Evolutionary conservation across 1,140 invertebrate species (phyloP).

Genomic region (Stratiolaelaps scimitus): DNA sequence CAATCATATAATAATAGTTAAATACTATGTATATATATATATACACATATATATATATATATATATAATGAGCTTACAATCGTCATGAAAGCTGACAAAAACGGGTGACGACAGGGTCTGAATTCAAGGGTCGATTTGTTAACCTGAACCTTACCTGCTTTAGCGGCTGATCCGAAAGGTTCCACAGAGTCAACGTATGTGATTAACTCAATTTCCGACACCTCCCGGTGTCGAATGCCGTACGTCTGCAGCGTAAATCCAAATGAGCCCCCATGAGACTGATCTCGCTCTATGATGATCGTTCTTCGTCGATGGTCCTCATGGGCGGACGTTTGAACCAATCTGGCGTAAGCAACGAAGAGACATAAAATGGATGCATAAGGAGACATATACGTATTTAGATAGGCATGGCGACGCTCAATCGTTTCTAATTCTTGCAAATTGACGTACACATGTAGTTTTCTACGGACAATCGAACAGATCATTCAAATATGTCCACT

Average conservation of each 20-base stretch:
- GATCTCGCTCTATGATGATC: slow-evolving; percentile 61
- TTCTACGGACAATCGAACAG: too few species aligned
- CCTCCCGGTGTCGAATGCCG: slow-evolving; percentile 83
- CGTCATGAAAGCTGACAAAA: too few species aligned
- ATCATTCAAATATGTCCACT: too few species aligned
- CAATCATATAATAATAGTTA: too few species aligned
- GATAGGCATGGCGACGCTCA: too few species aligned
- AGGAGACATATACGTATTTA: too few species aligned
- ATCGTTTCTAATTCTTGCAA: too few species aligned
- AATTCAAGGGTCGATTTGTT: background rate
- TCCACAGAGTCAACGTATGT: slow-evolving; percentile 94
- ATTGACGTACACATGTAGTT: too few species aligned
- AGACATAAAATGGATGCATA: too few species aligned
- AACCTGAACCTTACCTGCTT: slow-evolving; percentile 61
- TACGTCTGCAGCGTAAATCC: slow-evolving; percentile 89
- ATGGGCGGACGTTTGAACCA: slow-evolving; percentile 17
- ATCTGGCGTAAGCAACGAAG: background rate
- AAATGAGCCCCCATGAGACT: slow-evolving; percentile 62
- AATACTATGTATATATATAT: too few species aligned
- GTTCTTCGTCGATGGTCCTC: slow-evolving; percentile 73
- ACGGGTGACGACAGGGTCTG: background rate
- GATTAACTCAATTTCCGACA: slow-evolving; percentile 77
- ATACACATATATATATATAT: too few species aligned
- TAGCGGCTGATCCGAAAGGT: slow-evolving; percentile 70
- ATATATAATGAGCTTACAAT: too few species aligned